phyloP scores from a whole-genome alignment of 2,888 invertebrate species.

The Anagyrus pseudococci region DNA sequence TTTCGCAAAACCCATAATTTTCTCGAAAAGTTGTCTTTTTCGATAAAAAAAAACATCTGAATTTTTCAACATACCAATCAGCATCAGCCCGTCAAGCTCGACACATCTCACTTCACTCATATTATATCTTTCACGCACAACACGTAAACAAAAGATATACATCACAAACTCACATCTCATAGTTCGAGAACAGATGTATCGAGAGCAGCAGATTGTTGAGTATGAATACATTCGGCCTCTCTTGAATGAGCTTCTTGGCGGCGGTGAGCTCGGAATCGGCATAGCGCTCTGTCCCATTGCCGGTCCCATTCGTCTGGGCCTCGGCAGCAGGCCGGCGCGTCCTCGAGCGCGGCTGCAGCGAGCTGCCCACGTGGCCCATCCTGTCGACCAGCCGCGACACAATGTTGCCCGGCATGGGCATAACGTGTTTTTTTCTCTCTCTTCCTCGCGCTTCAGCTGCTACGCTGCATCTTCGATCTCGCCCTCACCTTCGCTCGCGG shows the following conservation, averaged over 20 bases:
- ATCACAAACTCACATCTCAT: slow-evolving; percentile 73
- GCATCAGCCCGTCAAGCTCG: not conserved
- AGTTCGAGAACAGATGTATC: slow-evolving; percentile 81
- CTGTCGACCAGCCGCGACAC: slow-evolving; percentile 15
- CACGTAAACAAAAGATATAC: too few relatives aligned
- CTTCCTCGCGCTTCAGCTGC: too few relatives aligned
- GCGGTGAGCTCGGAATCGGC: too few relatives aligned
- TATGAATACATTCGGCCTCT: slow-evolving; percentile 73
- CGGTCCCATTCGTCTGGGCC: not conserved
- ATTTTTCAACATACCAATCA: not conserved
- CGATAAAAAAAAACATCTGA: slow-evolving; percentile 8
- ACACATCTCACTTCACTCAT: too few relatives aligned
- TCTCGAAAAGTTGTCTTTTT: too few relatives aligned
- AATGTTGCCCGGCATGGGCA: slow-evolving; percentile 20
- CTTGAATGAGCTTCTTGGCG: slow-evolving; percentile 52
- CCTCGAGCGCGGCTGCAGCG: slow-evolving; percentile 38
- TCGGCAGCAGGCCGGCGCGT: too few relatives aligned
- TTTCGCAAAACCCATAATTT: too few relatives aligned
- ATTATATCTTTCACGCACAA: too few relatives aligned
- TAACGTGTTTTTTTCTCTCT: too few relatives aligned
- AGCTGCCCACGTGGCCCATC: slow-evolving; percentile 45
- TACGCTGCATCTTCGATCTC: too few relatives aligned
- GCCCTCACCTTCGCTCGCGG: too few relatives aligned
- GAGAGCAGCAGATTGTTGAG: slow-evolving; percentile 79
- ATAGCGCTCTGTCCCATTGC: too few relatives aligned